phyloP scores from a whole-genome alignment of 2,113 vertebrate genomes.

The Rhabdornis inornatus region DNA sequence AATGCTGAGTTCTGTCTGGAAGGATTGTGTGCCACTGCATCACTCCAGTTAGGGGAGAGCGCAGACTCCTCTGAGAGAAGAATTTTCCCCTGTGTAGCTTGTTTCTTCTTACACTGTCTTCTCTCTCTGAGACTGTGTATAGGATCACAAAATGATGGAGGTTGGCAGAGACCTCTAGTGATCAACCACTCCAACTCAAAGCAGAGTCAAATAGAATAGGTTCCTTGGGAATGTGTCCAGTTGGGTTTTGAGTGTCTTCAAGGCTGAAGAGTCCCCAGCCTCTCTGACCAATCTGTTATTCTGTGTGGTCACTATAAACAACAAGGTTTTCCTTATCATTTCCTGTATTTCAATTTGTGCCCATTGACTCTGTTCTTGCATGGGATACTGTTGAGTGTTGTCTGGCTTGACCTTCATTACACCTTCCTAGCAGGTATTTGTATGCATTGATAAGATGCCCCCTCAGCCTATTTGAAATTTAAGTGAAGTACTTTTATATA shows the following conservation, averaged over 20 bases:
- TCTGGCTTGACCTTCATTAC: not conserved
- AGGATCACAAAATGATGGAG: not conserved
- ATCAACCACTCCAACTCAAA: not conserved
- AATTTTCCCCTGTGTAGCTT: not conserved
- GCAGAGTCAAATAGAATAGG: not conserved
- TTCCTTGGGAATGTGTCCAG: not conserved
- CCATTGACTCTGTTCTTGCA: not conserved
- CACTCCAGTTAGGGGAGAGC: not conserved
- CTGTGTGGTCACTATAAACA: not conserved
- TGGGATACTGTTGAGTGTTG: not conserved
- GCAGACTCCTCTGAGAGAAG: not conserved
- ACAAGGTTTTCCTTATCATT: not conserved
- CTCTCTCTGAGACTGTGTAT: not conserved
- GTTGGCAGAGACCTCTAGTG: not conserved
- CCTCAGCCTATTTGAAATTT: not conserved
- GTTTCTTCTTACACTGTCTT: not conserved
- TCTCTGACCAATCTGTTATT: not conserved
- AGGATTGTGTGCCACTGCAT: not conserved
- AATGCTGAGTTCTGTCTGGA: not conserved
- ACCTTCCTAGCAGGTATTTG: not conserved
- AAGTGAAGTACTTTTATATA: not conserved
- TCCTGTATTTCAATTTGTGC: not conserved
- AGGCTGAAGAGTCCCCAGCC: not conserved
- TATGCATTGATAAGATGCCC: not conserved
- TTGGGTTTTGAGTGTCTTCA: not conserved